Conservation (phyloP, 2,888 invertebrate species). For the Eristalinus aeneus region DNA sequence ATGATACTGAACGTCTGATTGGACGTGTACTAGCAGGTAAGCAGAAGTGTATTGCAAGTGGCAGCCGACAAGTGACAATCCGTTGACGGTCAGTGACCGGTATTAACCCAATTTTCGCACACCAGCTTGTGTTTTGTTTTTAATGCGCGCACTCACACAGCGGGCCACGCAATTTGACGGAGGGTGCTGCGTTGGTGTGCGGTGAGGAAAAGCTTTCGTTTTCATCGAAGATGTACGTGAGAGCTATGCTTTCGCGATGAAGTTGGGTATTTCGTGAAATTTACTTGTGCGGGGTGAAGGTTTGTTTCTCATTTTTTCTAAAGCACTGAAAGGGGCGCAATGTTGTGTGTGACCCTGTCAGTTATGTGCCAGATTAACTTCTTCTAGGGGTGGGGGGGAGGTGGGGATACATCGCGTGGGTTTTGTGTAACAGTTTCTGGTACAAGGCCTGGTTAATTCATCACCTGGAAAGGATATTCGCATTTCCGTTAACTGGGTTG, state of each 20-base stretch:
- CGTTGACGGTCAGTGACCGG: constrained; percentile 77
- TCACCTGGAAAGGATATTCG: not conserved
- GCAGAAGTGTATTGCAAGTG: constrained; percentile 58
- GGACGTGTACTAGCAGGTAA: constrained; percentile 80
- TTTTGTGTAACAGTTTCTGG: not conserved
- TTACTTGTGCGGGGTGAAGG: not conserved
- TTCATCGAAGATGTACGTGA: constrained; percentile 32
- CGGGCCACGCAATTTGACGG: not conserved
- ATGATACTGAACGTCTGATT: constrained; percentile 80
- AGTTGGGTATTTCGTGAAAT: not conserved
- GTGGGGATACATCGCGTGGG: not conserved
- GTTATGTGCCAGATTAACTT: not conserved
- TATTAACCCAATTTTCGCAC: constrained; percentile 75
- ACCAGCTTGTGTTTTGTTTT: constrained; percentile 37
- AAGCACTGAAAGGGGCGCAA: not conserved
- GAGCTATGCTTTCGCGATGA: constrained; percentile 1
- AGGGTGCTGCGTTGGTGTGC: constrained; percentile 26
- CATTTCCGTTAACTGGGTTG: not conserved
- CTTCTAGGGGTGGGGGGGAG: no score
- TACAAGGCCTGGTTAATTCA: not conserved
- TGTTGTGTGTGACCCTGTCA: not conserved
- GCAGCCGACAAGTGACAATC: constrained; percentile 55
- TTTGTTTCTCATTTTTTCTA: not conserved
- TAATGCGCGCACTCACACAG: not conserved
- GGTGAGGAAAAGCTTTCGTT: constrained; percentile 54